These are phyloP conservation scores for Alviniconcha marisindica DNA, from an alignment of 1,140 invertebrate species.

Conservation along the genomic window DNA sequence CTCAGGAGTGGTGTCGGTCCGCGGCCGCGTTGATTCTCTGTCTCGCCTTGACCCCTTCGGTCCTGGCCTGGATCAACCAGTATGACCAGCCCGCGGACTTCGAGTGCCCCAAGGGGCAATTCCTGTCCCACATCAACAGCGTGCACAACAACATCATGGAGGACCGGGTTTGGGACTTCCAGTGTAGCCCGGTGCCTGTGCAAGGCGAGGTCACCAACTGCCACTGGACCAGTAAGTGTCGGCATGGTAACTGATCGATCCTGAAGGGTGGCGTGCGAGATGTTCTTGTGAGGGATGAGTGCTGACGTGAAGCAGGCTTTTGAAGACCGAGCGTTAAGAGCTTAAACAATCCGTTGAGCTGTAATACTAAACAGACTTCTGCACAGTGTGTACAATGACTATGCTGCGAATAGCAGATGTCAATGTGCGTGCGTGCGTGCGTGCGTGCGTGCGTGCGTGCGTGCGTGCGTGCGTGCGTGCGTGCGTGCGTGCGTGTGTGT, in stretches of 20 bases:
- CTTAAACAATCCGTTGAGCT: too few relatives aligned
- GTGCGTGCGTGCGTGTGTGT: neutral
- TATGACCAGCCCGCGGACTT: conserved; percentile 43
- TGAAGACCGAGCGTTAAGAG: too few relatives aligned
- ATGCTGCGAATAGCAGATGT: too few relatives aligned
- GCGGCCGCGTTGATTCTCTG: too few relatives aligned
- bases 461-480: neutral
- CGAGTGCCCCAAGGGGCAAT: conserved; percentile 12
- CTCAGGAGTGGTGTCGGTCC: too few relatives aligned
- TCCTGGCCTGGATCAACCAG: conserved; percentile 35
- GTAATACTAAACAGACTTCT: too few relatives aligned
- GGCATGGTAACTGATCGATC: too few relatives aligned
- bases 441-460: conserved; percentile 12
- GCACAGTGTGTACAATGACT: too few relatives aligned
- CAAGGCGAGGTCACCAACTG: neutral
- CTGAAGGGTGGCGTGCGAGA: too few relatives aligned
- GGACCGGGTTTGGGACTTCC: conserved; percentile 46
- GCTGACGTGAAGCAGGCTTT: too few relatives aligned
- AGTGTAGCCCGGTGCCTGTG: neutral
- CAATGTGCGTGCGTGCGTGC: neutral
- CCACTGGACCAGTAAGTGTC: conserved; percentile 36
- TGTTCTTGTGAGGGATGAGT: too few relatives aligned
- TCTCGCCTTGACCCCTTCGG: neutral
- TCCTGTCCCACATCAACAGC: conserved; percentile 36
- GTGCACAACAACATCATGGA: conserved; percentile 43